Evolutionary conservation across 1,140 invertebrate genomes (phyloP).

Genomic region (Apis florea): DNA sequence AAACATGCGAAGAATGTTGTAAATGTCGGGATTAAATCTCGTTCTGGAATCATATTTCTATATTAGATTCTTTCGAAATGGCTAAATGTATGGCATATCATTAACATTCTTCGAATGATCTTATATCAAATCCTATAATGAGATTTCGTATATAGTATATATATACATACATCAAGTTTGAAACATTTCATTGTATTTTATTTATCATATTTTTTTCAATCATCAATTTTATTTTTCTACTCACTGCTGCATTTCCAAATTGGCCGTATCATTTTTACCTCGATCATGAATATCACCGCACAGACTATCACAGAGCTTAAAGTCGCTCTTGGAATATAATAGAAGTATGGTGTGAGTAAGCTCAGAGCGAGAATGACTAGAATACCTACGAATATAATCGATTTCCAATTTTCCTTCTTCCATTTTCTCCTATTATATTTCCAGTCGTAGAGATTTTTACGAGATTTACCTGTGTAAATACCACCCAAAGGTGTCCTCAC

Average conservation of each 20-base stretch:
- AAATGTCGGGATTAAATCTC: constrained; percentile 88
- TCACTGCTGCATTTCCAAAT: constrained; percentile 90
- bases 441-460: too few relatives aligned
- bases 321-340: constrained; percentile 90
- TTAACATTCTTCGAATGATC: constrained; percentile 11
- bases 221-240: constrained; percentile 56
- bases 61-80: background rate
- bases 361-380: constrained; percentile 88
- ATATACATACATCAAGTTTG: background rate
- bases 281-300: constrained; percentile 92
- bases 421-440: background rate
- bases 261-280: constrained; percentile 85
- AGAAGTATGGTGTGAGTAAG: constrained; percentile 90
- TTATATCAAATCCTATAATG: too few relatives aligned
- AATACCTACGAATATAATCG: constrained; percentile 72
- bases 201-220: background rate
- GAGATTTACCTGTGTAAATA: constrained; percentile 83
- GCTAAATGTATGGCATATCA: fast-evolving
- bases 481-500: constrained; percentile 88
- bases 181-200: background rate
- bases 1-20: constrained; percentile 88
- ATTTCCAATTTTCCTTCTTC: background rate
- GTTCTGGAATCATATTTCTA: constrained; percentile 80
- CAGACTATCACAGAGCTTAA: constrained; percentile 91
- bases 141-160: background rate